A percentile compares a stretch with the other conserved stretches of the same genome.
These are phyloP conservation scores for Micromussa lordhowensis DNA, from an alignment of 92 coral and sea anemone species.

Conservation along the genomic window DNA sequence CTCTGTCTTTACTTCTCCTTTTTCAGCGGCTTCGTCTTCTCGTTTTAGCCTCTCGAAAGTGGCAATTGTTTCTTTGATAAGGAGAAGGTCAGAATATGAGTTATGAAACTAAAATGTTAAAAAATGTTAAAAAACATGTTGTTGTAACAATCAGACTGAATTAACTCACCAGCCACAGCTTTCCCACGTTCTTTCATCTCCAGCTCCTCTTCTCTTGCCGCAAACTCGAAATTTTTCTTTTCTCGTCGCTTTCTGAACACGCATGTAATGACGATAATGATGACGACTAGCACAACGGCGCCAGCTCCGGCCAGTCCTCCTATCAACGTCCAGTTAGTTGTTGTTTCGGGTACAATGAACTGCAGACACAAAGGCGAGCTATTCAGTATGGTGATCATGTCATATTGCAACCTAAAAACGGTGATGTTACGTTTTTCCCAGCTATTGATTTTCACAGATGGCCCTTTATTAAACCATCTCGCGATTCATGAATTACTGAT, in stretches of 20 bases:
- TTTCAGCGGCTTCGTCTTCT: background rate
- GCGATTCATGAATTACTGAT: no score
- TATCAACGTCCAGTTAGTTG: constrained; percentile 63
- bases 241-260: constrained; percentile 18
- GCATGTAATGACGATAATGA: constrained; percentile 8
- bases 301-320: constrained; percentile 60
- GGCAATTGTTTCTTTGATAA: constrained; percentile 20
- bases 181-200: constrained; percentile 21
- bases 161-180: constrained; percentile 33
- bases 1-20: background rate
- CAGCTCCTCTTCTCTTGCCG: background rate
- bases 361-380: background rate
- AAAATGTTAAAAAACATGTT: no score
- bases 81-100: background rate
- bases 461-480: no score
- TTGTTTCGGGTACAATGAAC: constrained; percentile 43
- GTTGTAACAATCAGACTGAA: background rate
- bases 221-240: background rate
- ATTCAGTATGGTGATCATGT: background rate
- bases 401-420: no score
- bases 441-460: no score
- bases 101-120: background rate
- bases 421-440: no score
- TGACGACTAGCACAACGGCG: background rate
- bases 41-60: constrained; percentile 1